Percentiles rank a stretch among this genome's conserved stretches.
These are phyloP conservation scores for Micrasema minimum DNA, from an alignment of 1,140 invertebrate species.

Conservation along the genomic window DNA sequence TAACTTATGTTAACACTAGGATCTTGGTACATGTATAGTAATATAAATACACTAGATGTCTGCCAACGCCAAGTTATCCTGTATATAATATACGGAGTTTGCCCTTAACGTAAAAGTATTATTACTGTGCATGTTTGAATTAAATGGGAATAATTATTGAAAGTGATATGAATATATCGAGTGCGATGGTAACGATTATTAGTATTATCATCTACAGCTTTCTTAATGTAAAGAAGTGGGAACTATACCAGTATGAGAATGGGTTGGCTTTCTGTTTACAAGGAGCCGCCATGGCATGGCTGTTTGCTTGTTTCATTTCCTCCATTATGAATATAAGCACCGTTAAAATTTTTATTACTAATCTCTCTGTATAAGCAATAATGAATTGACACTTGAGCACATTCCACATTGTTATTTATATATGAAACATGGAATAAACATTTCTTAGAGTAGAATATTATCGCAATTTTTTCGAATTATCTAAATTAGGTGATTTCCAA, in stretches of 20 bases:
- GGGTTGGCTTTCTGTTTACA: slow-evolving; percentile 14
- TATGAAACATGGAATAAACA: slow-evolving; percentile 28
- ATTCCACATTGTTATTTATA: slow-evolving; percentile 30
- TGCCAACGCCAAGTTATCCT: too few species aligned
- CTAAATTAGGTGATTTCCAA: slow-evolving; percentile 10
- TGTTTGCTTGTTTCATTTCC: slow-evolving; percentile 23
- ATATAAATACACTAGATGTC: too few species aligned
- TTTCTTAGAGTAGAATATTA: slow-evolving; percentile 26
- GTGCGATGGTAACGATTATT: too few species aligned
- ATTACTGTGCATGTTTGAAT: slow-evolving; percentile 32
- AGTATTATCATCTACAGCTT: too few species aligned
- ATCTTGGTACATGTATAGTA: slow-evolving; percentile 1
- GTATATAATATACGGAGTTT: too few species aligned
- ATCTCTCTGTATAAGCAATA: slow-evolving; percentile 35
- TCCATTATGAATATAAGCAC: slow-evolving; percentile 32
- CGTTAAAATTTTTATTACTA: slow-evolving; percentile 27
- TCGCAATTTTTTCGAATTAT: slow-evolving; percentile 16
- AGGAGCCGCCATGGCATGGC: not conserved
- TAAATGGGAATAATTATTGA: slow-evolving; percentile 32
- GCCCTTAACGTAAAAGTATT: slow-evolving; percentile 32
- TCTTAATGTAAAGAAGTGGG: slow-evolving; percentile 5
- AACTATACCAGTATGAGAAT: slow-evolving; percentile 6
- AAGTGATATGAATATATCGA: too few species aligned
- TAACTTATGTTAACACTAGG: slow-evolving; percentile 1
- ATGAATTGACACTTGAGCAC: slow-evolving; percentile 34